Evolutionary conservation across 2,888 invertebrate genomes (phyloP).

Genomic region (Tuberolachnus salignus): DNA sequence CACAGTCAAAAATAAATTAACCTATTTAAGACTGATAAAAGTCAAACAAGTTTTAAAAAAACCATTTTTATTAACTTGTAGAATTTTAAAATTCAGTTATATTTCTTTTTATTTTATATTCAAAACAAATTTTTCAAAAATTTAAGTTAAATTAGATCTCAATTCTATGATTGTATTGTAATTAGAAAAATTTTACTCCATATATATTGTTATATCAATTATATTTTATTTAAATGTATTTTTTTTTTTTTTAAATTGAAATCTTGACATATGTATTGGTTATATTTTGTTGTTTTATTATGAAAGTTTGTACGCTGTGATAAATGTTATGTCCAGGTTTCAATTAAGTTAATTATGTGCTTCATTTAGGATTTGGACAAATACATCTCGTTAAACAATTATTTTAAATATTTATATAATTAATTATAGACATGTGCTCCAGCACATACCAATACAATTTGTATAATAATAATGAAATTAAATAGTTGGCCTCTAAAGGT

Average conservation of each 20-base stretch:
- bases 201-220: conserved; percentile 30
- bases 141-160: conserved; percentile 52
- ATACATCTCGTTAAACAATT: conserved; percentile 7
- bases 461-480: not conserved
- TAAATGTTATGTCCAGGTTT: conserved; percentile 51
- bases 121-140: conserved; percentile 31
- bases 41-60: not conserved
- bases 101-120: conserved; percentile 29
- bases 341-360: conserved; percentile 27
- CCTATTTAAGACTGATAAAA: conserved; percentile 4
- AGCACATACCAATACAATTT: conserved; percentile 4
- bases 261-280: conserved; percentile 31
- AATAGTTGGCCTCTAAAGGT: not conserved
- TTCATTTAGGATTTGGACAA: conserved; percentile 43
- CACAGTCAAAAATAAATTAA: conserved; percentile 16
- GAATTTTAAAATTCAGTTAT: conserved; percentile 20
- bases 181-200: conserved; percentile 36
- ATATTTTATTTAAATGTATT: conserved; percentile 8
- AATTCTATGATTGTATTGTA: conserved; percentile 39
- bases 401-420: not conserved
- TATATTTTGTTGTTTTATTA: conserved; percentile 26
- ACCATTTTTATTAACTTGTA: not conserved
- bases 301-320: conserved; percentile 35
- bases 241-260: conserved; percentile 36
- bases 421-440: not conserved